Conservation (phyloP, 2,888 invertebrate genomes). For the Folsomia manolachei region DNA sequence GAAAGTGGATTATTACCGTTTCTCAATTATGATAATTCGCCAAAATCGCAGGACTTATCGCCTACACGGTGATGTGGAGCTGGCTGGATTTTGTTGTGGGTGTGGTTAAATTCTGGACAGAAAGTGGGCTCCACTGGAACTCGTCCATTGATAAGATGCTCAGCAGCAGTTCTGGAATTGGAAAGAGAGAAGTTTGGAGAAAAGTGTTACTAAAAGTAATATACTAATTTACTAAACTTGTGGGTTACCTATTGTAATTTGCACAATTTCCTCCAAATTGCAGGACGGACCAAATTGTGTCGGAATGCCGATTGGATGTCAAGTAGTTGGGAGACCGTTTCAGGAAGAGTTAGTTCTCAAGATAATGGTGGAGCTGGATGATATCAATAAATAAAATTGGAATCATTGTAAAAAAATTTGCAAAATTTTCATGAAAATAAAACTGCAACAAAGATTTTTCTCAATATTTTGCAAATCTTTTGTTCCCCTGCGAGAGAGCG, state of each 20-base stretch:
- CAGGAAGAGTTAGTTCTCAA: slow-evolving; percentile 55
- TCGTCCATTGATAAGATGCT: background rate
- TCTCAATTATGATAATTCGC: slow-evolving; percentile 13
- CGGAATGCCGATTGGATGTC: slow-evolving; percentile 55
- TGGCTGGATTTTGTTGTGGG: slow-evolving; percentile 38
- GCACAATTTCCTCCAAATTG: too few relatives aligned
- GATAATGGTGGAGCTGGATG: slow-evolving; percentile 52
- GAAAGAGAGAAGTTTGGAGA: background rate
- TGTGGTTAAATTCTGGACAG: slow-evolving; percentile 37
- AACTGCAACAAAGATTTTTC: too few relatives aligned
- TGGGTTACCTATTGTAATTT: too few relatives aligned
- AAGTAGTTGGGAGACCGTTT: slow-evolving; percentile 54
- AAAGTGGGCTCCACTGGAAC: slow-evolving; percentile 28
- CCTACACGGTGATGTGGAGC: slow-evolving; percentile 37
- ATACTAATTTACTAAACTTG: too few relatives aligned
- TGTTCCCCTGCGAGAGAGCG: too few relatives aligned
- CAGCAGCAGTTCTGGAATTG: too few relatives aligned
- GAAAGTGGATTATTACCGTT: too few relatives aligned
- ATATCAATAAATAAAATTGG: slow-evolving; percentile 22
- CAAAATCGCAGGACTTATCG: slow-evolving; percentile 28
- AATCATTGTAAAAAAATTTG: too few relatives aligned
- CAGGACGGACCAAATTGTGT: slow-evolving; percentile 39
- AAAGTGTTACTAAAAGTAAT: background rate
- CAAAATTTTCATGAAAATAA: too few relatives aligned
- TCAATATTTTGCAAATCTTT: too few relatives aligned